phyloP scores from a whole-genome alignment of 2,113 vertebrate genomes.

The Chloroceryle aenea region DNA sequence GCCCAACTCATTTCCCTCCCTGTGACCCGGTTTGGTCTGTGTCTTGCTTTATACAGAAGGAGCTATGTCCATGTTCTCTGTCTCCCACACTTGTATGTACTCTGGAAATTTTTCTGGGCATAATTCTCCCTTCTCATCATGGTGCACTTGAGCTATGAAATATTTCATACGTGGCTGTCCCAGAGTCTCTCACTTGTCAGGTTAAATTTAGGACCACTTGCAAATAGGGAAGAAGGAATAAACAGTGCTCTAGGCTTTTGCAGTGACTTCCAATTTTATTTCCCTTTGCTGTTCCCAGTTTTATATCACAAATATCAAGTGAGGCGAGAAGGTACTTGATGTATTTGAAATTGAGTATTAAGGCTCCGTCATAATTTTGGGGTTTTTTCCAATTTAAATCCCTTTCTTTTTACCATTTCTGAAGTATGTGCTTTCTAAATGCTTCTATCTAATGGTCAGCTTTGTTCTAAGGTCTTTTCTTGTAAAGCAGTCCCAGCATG shows the following conservation, averaged over 20 bases:
- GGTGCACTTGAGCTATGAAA: neutral
- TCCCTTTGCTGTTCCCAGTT: neutral
- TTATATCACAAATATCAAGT: neutral
- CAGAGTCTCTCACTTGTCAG: neutral
- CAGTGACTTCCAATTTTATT: conserved; percentile 54
- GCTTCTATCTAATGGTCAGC: neutral
- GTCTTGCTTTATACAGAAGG: neutral
- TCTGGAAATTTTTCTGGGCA: neutral
- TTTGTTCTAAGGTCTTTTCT: neutral
- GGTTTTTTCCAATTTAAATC: neutral
- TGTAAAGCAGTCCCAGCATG: neutral
- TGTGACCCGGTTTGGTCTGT: neutral
- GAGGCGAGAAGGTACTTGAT: neutral
- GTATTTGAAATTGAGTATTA: neutral
- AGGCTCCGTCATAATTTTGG: neutral
- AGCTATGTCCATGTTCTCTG: fast-evolving
- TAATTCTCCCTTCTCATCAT: neutral
- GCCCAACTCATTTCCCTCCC: neutral
- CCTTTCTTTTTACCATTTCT: neutral
- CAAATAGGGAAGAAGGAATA: neutral
- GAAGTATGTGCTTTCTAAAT: neutral
- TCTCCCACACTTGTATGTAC: neutral
- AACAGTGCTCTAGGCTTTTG: neutral
- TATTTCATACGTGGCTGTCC: neutral
- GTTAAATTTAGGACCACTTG: neutral